phyloP scores from a whole-genome alignment of 2,113 vertebrate species.

The Leptobrachium ailaonicum region DNA sequence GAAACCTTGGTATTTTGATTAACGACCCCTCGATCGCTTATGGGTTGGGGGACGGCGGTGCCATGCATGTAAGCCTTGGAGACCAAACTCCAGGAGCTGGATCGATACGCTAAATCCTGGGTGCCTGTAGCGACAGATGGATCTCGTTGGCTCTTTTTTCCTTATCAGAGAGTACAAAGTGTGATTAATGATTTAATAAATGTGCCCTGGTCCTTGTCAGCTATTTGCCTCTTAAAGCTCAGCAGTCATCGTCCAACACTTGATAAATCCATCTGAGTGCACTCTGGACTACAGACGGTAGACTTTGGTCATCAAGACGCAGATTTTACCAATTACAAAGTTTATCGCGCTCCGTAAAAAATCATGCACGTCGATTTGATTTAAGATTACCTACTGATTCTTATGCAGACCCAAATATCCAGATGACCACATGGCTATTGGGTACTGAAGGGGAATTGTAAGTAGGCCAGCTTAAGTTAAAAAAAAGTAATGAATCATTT shows the following conservation, averaged over 20 bases:
- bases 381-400: no score
- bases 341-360: no score
- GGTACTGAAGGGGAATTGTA: no score
- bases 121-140: constrained; percentile 31
- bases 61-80: neutral
- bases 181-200: constrained; percentile 44
- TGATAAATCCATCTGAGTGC: constrained; percentile 24
- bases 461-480: no score
- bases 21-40: neutral
- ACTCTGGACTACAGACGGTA: constrained; percentile 11
- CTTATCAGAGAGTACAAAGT: constrained; percentile 46
- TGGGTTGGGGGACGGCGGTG: neutral
- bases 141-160: constrained; percentile 19
- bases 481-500: no score
- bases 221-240: constrained; percentile 17
- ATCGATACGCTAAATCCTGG: neutral
- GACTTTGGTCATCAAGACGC: neutral
- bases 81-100: neutral
- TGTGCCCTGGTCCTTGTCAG: constrained; percentile 16
- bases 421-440: no score
- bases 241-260: constrained; percentile 29
- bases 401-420: no score
- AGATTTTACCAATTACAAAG: no score
- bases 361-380: no score
- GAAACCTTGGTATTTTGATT: constrained; percentile 1